These are phyloP conservation scores for Meteorus sp. DNA, from an alignment of 1,140 invertebrate species.

Conservation along the genomic window DNA sequence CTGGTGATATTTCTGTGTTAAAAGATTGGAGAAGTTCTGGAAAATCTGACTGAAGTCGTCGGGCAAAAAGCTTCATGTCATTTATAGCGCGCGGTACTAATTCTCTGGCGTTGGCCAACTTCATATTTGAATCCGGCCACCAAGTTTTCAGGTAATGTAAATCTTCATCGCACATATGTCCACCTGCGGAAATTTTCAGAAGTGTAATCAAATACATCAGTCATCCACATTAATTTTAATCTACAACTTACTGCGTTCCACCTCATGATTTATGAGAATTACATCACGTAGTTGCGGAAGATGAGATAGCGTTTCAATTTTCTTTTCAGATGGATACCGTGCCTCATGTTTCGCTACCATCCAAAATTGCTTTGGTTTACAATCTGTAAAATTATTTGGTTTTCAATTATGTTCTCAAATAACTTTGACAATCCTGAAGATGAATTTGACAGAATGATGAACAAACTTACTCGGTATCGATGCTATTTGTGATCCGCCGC, in stretches of 20 bases:
- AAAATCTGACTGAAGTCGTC: conserved; percentile 48
- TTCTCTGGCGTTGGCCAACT: conserved; percentile 33
- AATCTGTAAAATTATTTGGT: conserved; percentile 36
- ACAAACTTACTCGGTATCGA: conserved; percentile 48
- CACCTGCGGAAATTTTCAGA: conserved; percentile 37
- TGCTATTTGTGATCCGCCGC: conserved; percentile 43
- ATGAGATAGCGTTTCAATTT: conserved; percentile 31
- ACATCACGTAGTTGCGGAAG: conserved; percentile 39
- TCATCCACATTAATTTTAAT: background rate
- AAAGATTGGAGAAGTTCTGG: conserved; percentile 43
- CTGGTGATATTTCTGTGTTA: conserved; percentile 30
- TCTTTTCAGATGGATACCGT: conserved; percentile 38
- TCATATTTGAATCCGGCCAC: conserved; percentile 39
- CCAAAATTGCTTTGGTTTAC: conserved; percentile 48
- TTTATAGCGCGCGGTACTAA: conserved; percentile 49
- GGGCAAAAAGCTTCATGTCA: conserved; percentile 48
- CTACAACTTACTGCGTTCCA: conserved; percentile 35
- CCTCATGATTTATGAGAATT: conserved; percentile 45
- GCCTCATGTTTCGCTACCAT: conserved; percentile 47
- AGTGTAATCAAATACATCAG: background rate
- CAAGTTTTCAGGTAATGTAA: conserved; percentile 49
- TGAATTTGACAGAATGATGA: background rate
- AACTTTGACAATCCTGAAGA: background rate
- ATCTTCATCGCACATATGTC: conserved; percentile 53
- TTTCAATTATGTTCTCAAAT: conserved; percentile 8